Base-by-base conservation (phyloP, 2,113 vertebrate species). In the Myiopsitta monachus region DNA sequence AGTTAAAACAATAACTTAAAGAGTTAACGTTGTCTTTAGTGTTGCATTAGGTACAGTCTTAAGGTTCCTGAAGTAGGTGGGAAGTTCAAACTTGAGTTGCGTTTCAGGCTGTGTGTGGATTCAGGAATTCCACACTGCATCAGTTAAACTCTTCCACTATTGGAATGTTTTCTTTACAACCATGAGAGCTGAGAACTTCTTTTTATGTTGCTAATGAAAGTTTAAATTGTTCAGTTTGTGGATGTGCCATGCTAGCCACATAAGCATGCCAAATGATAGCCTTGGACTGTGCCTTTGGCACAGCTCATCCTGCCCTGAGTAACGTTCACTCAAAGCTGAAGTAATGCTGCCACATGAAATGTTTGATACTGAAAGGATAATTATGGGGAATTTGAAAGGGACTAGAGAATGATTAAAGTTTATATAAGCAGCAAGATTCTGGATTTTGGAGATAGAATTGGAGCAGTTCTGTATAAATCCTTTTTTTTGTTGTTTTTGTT, bases 241-340 rank as follows among this genome's bases (percentile, higher is more conserved):
- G 68, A 74, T 91, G 76, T 93, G 49, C 94, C 64, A 39, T 22
- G 39, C 69, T 87, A 82, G 77, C 77, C 95, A 88, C 95, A 95
- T 63, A 90, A 90, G 64, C 64, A 81, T 1, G 0, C 76, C 76
- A 91, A 92, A 94, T 88, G 61, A 87, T 87, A 91, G 92, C 88
- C 83, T 95, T 96, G 88, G 86, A 18, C 79, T 88, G 54, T 76
- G 55, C 94, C 88, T 94, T 92, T 92, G 94, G 86, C 94, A 87
- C 73, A 70, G 46, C 73, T 95, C 41, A 18, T 88, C 46, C 36
- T 92, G 55, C 88, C 64, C 88, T 18, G 43, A 89, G 83, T 87
- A 88, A 67, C 83, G 14, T 81, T 87, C 80, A 43, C 66, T 94
- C 62, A 54, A 79, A 91, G 88, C 80, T 91, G 83, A 94, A 94